A percentile compares a stretch with the other conserved stretches of the same genome.
These are phyloP conservation scores for Arnoldichthys spilopterus DNA, from an alignment of 2,797 vertebrate species.

Conservation along the genomic window DNA sequence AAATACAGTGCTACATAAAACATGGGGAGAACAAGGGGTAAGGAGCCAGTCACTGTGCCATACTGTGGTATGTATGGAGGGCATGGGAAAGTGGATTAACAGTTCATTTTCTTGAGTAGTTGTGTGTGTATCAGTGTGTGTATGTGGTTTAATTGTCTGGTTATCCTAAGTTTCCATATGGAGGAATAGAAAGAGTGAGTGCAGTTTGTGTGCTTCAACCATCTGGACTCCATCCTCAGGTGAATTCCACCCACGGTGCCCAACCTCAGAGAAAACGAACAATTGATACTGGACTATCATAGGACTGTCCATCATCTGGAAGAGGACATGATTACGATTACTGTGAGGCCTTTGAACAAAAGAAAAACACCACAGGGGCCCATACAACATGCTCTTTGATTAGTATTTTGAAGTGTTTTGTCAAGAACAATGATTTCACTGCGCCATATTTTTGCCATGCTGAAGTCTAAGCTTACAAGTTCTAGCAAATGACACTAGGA, in stretches of 20 bases:
- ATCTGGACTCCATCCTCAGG: constrained; percentile 25
- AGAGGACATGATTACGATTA: not conserved
- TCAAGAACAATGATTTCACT: not conserved
- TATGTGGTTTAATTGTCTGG: not conserved
- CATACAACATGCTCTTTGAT: not conserved
- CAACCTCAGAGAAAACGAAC: constrained; percentile 13
- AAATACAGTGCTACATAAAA: constrained; percentile 1
- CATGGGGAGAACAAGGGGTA: not conserved
- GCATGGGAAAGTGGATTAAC: not conserved
- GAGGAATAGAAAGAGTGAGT: not conserved
- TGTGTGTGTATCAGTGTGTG: not conserved
- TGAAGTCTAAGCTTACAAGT: not conserved
- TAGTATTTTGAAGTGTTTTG: constrained; percentile 10
- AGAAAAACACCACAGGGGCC: constrained; percentile 1
- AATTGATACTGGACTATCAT: not conserved
- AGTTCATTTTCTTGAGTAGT: not conserved
- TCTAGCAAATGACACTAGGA: not conserved
- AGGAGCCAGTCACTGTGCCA: constrained; percentile 1
- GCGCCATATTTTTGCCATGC: not conserved
- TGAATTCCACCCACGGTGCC: constrained; percentile 6
- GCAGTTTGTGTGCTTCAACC: constrained; percentile 1
- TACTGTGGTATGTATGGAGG: not conserved
- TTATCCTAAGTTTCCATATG: not conserved
- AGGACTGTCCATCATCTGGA: constrained; percentile 13
- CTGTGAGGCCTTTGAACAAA: constrained; percentile 20